These are phyloP conservation scores for Andrena bicolor DNA, from an alignment of 2,888 invertebrate species.

Conservation along the genomic window DNA sequence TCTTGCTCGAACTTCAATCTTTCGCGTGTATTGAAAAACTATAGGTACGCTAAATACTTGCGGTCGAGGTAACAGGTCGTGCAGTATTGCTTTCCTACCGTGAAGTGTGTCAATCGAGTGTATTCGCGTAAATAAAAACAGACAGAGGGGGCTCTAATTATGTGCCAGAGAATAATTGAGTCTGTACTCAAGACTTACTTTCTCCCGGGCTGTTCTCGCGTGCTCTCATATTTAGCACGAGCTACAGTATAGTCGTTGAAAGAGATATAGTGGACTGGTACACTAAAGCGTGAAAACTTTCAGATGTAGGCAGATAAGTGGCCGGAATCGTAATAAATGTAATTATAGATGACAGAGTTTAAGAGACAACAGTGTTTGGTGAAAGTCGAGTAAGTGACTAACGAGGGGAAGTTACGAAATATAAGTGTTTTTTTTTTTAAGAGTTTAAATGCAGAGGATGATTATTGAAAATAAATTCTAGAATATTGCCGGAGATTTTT, in stretches of 20 bases:
- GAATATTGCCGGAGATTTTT: too few relatives aligned
- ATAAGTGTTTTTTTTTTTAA: too few relatives aligned
- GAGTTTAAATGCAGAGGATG: too few relatives aligned
- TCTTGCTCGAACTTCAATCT: neutral
- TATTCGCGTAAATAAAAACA: slow-evolving; percentile 25
- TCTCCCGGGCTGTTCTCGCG: slow-evolving; percentile 25
- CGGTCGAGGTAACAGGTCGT: slow-evolving; percentile 25
- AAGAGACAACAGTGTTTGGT: too few relatives aligned
- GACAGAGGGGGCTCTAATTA: slow-evolving; percentile 22
- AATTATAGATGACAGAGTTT: too few relatives aligned
- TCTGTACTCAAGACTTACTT: slow-evolving; percentile 39
- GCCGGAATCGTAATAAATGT: too few relatives aligned
- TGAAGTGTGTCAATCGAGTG: slow-evolving; percentile 18
- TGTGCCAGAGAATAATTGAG: slow-evolving; percentile 24
- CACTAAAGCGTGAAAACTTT: neutral
- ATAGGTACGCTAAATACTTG: slow-evolving; percentile 4
- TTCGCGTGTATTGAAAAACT: neutral
- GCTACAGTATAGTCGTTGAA: slow-evolving; percentile 7
- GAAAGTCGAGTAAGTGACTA: too few relatives aligned
- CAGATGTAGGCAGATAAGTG: too few relatives aligned
- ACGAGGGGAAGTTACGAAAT: too few relatives aligned
- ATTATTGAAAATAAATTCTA: too few relatives aligned
- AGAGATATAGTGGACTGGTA: neutral
- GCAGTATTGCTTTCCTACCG: slow-evolving; percentile 28
- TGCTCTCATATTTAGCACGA: slow-evolving; percentile 26